Percentiles rank a stretch among this genome's conserved stretches.
phyloP scores from a whole-genome alignment of 2,113 vertebrate species.

The Herpailurus yagouaroundi region DNA sequence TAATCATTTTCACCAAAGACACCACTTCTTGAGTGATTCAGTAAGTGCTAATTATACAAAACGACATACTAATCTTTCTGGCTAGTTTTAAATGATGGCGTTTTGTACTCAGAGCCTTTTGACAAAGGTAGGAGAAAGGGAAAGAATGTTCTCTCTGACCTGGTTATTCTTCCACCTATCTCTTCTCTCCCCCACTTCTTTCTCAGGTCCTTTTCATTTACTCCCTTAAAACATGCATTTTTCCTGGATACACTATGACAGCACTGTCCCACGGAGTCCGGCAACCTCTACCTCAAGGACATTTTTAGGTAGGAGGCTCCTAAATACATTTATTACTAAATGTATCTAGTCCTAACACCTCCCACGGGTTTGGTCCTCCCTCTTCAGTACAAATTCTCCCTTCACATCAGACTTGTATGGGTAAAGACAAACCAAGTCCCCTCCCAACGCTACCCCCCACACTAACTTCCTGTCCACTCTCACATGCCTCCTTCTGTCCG shows the following conservation, averaged over 20 bases:
- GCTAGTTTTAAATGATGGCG: slow-evolving; percentile 9
- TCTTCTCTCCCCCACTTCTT: not conserved
- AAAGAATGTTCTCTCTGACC: not conserved
- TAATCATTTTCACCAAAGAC: slow-evolving; percentile 35
- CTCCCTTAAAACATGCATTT: not conserved
- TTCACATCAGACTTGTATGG: fast-evolving
- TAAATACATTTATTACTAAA: too few relatives aligned
- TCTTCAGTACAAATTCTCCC: not conserved
- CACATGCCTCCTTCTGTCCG: not conserved
- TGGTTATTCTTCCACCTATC: not conserved
- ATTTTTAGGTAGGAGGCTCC: not conserved
- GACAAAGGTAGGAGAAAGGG: not conserved
- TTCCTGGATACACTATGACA: not conserved
- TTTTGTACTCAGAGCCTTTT: not conserved
- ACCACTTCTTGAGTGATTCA: slow-evolving; percentile 9
- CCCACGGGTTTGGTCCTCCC: too few relatives aligned
- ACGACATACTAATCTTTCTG: slow-evolving; percentile 30
- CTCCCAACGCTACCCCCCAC: fast-evolving
- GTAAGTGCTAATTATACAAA: not conserved
- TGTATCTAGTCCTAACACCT: not conserved
- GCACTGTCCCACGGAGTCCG: not conserved
- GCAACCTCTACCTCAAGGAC: not conserved
- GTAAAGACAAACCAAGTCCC: not conserved
- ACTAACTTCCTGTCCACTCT: not conserved
- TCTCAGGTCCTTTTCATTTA: not conserved